Evolutionary conservation across 2,797 vertebrate species (phyloP).

Genomic region (Enteromius unitaeniatus): DNA sequence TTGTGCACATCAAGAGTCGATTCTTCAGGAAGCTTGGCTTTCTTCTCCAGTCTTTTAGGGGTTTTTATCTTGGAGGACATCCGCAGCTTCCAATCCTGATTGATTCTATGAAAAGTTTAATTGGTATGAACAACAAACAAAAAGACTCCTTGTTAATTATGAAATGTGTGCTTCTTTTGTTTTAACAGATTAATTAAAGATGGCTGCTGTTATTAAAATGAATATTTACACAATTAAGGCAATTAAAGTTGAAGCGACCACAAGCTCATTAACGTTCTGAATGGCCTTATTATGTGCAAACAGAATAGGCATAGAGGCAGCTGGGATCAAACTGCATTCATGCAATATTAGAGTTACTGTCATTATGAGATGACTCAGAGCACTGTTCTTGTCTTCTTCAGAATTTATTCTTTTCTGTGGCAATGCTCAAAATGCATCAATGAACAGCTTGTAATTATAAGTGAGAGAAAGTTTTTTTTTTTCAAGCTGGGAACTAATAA

Average conservation of each 20-base stretch:
- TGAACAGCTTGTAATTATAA: background rate
- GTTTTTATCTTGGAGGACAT: constrained; percentile 51
- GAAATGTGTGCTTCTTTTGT: background rate
- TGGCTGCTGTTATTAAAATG: background rate
- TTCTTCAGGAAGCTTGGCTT: constrained; percentile 51
- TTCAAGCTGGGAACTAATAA: background rate
- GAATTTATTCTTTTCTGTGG: background rate
- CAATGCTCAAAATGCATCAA: background rate
- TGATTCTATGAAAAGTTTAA: constrained; percentile 67
- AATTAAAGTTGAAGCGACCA: background rate
- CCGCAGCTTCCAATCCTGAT: constrained; percentile 68
- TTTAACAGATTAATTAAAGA: constrained; percentile 15
- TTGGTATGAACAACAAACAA: background rate
- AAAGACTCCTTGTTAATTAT: background rate
- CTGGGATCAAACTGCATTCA: constrained; percentile 16
- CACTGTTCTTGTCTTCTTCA: background rate
- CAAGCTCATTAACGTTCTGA: constrained; percentile 10
- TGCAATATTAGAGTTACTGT: constrained; percentile 5
- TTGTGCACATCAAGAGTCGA: constrained; percentile 29
- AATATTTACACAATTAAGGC: constrained; percentile 27
- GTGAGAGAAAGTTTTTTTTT: background rate
- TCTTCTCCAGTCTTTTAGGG: constrained; percentile 62
- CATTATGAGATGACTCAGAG: constrained; percentile 23
- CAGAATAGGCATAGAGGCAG: background rate
- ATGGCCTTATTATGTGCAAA: background rate